Conservation (phyloP, 2,113 vertebrate species). For the Mustelus asterias region DNA sequence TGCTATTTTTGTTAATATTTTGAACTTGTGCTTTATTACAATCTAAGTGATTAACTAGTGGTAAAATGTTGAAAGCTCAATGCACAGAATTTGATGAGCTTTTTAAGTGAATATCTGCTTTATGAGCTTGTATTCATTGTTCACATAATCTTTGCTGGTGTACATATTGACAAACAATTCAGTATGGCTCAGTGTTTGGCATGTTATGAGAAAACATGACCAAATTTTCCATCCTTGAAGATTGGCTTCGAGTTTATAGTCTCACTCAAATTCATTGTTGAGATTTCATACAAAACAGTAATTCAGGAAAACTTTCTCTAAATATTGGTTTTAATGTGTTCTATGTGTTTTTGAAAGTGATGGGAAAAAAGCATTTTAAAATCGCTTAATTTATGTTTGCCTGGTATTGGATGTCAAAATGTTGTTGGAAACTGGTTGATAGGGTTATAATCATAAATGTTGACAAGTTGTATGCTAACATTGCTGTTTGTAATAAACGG, state of each 20-base stretch:
- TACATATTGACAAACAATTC: neutral
- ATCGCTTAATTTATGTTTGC: neutral
- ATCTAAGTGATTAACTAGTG: neutral
- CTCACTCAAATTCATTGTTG: neutral
- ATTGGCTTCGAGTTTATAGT: neutral
- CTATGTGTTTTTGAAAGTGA: neutral
- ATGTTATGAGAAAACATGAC: neutral
- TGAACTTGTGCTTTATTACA: neutral
- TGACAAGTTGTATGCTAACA: neutral
- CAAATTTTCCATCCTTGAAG: neutral
- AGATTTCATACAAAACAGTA: neutral
- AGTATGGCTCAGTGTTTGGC: neutral
- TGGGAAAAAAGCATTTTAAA: neutral
- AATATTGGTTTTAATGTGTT: neutral
- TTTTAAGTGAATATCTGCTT: neutral
- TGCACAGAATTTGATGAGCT: neutral
- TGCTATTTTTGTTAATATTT: neutral
- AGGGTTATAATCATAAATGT: neutral
- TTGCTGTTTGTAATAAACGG: neutral
- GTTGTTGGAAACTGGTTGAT: slow-evolving; percentile 9
- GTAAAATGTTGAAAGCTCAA: neutral
- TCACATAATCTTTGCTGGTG: neutral
- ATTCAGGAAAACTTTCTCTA: neutral
- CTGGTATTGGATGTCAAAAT: neutral
- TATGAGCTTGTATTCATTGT: neutral